These are phyloP conservation scores for Cottoperca gobio DNA, from an alignment of 2,797 vertebrate genomes.

Conservation along the genomic window DNA sequence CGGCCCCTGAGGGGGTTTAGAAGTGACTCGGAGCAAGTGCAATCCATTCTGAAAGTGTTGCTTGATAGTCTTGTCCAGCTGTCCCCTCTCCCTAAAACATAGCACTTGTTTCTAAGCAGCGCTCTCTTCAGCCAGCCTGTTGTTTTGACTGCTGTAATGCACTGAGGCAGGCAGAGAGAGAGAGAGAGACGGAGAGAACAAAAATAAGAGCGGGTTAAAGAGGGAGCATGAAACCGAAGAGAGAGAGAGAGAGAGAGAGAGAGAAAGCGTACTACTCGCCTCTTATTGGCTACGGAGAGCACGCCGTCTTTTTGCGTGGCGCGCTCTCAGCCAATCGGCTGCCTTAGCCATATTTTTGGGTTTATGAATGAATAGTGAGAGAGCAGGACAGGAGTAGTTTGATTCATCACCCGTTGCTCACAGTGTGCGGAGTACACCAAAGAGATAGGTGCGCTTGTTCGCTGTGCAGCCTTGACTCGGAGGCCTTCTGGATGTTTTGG, in stretches of 20 bases:
- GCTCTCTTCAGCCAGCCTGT: conserved; percentile 41
- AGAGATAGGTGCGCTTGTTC: conserved; percentile 46
- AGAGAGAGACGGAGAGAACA: conserved; percentile 23
- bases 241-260: conserved; percentile 42
- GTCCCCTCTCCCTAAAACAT: conserved; percentile 20
- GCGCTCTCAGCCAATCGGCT: conserved; percentile 65
- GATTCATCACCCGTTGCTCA: conserved; percentile 68
- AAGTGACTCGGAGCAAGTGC: conserved; percentile 33
- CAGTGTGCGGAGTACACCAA: conserved; percentile 17
- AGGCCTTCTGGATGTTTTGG: conserved; percentile 23
- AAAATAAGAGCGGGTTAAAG: conserved; percentile 73
- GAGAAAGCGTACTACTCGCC: conserved; percentile 65
- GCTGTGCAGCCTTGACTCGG: conserved; percentile 16
- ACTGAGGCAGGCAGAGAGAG: conserved; percentile 39
- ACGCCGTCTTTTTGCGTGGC: conserved; percentile 71
- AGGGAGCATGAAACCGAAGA: conserved; percentile 54
- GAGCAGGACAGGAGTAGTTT: conserved; percentile 69
- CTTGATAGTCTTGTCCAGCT: conserved; percentile 23
- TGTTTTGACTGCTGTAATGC: conserved; percentile 69
- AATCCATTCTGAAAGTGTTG: conserved; percentile 14
- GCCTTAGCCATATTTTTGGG: conserved; percentile 73
- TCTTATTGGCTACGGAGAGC: conserved; percentile 69
- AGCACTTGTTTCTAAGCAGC: conserved; percentile 19
- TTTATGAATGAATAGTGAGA: conserved; percentile 80
- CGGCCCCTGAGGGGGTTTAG: conserved; percentile 21